Conservation (phyloP, 2,888 invertebrate genomes). For the Monoplex corrugatus region DNA sequence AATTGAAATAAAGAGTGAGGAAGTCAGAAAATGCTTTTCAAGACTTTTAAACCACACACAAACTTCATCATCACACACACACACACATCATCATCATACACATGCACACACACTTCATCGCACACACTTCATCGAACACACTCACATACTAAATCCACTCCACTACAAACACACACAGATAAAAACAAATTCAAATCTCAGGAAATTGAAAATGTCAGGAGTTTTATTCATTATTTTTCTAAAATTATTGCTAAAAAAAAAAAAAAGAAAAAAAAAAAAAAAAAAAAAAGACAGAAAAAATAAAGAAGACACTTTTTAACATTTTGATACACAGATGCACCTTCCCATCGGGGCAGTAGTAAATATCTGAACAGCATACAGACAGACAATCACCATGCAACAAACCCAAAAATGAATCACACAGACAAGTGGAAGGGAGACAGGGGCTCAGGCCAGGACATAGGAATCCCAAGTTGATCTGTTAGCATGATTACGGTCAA, state of each 20-base stretch:
- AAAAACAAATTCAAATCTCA: not conserved
- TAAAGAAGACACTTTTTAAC: not conserved
- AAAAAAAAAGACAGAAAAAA: not conserved
- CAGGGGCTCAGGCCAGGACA: too few species aligned
- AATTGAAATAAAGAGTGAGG: too few species aligned
- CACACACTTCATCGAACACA: too few species aligned
- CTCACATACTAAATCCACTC: not conserved
- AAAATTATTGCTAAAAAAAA: conserved; percentile 28
- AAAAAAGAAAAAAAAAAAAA: not conserved
- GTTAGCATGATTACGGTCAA: conserved; percentile 24
- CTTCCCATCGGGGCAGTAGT: not conserved
- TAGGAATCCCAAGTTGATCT: not conserved
- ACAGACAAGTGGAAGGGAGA: not conserved
- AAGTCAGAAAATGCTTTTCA: too few species aligned
- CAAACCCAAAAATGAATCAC: not conserved
- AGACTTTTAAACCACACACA: too few species aligned
- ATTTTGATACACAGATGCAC: not conserved
- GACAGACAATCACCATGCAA: not conserved
- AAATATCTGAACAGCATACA: not conserved
- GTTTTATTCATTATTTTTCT: conserved; percentile 30
- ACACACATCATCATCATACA: too few species aligned
- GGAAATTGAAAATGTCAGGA: conserved; percentile 32
- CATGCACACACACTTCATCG: too few species aligned
- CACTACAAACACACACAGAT: not conserved
- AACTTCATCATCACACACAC: too few species aligned